Base-by-base conservation (phyloP, 2,797 vertebrate genomes). In the Gymnoscopelus microlampas region DNA sequence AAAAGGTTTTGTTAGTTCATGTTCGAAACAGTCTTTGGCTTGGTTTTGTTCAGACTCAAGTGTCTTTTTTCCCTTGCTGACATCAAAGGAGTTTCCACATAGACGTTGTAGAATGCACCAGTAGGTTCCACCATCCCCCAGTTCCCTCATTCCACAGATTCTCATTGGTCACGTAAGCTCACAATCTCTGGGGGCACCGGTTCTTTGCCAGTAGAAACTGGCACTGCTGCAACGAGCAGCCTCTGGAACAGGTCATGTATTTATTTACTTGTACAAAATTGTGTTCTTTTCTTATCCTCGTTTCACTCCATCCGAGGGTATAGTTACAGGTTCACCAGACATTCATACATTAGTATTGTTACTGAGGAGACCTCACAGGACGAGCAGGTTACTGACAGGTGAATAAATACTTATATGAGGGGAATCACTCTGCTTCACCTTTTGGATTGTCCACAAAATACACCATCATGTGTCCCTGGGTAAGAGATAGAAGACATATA, bases 341-440 rank as follows among this genome's bases (percentile, higher is more conserved):
- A 83, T 82, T 86, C 85, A 10, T 44, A 44, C 39, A 87, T 92
- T 92, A 93, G 90, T 92, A 91, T 82, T 92, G 87, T 92, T 92
- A 92, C 81, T 50, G 78, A 78, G 84, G 78, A 85, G 78, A 73
- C 82, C 81, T 90, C 77, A 83, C 82, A 70, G 82, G 81, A 86
- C 51, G 65, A 82, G 85, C 82, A 71, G 87, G 90, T 89, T 91
- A 91, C 73, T 76, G 84, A 87, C 73, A 82, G 53, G 71, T 56
- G 82, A 89, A 81, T 89, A 88, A 85, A 87, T 86, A 87, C 60
- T 78, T 67, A 78, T 32, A 80, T 47, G 63, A 85, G 70, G 69
- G 67, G 71, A 78, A 74, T 84, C 78, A 58, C 70, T 75, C 63
- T 75, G 73, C 71, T 79, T 75, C 76, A 79, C 75, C 73, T 78